Conservation (phyloP, 2,113 vertebrate genomes). For the Hemiprocne comata region DNA sequence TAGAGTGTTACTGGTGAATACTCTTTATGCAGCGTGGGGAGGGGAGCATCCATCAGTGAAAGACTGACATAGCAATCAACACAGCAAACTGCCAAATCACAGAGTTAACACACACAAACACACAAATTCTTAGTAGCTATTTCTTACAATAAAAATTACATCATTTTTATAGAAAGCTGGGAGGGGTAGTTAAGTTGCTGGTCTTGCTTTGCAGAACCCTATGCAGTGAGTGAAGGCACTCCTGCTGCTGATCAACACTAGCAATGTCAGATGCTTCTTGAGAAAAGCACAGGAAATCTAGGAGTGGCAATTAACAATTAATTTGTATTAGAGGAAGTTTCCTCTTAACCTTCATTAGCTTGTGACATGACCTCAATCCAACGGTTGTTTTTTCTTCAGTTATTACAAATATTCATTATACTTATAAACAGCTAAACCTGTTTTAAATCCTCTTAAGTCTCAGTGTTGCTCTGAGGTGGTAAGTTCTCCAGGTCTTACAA, state of each 20-base stretch:
- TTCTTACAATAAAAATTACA: neutral
- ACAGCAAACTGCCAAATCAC: neutral
- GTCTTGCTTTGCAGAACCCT: neutral
- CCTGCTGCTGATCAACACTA: neutral
- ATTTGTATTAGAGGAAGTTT: constrained; percentile 28
- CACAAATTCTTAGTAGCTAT: neutral
- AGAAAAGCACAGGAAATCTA: neutral
- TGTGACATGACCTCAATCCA: neutral
- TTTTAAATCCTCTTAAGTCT: neutral
- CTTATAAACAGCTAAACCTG: neutral
- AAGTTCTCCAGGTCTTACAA: neutral
- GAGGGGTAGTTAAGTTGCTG: neutral
- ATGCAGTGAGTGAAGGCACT: neutral
- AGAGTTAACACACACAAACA: neutral
- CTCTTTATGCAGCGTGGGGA: neutral
- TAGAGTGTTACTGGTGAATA: neutral
- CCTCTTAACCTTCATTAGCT: constrained; percentile 32
- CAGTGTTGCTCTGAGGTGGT: neutral
- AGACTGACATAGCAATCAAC: neutral
- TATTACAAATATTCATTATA: constrained; percentile 13
- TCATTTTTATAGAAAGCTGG: neutral
- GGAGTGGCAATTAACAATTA: constrained; percentile 29
- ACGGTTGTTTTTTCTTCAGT: neutral
- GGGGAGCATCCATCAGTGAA: neutral
- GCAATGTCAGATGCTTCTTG: neutral